Percentiles rank a stretch among this genome's conserved stretches.
Conservation (phyloP, 2,888 invertebrate genomes). For the Lasioglossum villosulum region DNA sequence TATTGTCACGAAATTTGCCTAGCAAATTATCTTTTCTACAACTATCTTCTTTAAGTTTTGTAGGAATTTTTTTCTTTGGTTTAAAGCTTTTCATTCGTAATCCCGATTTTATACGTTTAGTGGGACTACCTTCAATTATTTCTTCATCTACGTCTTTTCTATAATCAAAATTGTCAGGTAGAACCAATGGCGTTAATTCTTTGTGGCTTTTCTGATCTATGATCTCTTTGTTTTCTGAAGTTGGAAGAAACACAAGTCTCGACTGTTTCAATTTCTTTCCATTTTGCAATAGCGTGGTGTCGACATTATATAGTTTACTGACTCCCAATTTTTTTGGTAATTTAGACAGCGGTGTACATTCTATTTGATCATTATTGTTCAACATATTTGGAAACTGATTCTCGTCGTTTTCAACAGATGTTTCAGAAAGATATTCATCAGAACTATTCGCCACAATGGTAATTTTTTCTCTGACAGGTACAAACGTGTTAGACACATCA, state of each 20-base stretch:
- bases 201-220: not conserved
- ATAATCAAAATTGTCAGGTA: not conserved
- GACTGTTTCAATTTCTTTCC: slow-evolving; percentile 76
- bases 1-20: not conserved
- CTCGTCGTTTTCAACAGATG: not conserved
- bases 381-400: not conserved
- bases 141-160: slow-evolving; percentile 48
- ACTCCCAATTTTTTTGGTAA: slow-evolving; percentile 37
- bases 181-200: not conserved
- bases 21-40: not conserved
- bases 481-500: not conserved
- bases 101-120: slow-evolving; percentile 18
- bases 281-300: slow-evolving; percentile 59
- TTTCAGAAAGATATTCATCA: not conserved
- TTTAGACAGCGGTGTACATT: slow-evolving; percentile 32
- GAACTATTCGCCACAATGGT: not conserved
- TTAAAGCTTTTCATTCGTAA: slow-evolving; percentile 25
- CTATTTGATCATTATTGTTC: slow-evolving; percentile 30
- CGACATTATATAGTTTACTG: slow-evolving; percentile 57
- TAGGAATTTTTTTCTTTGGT: slow-evolving; percentile 28
- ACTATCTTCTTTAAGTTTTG: not conserved
- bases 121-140: slow-evolving; percentile 58
- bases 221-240: slow-evolving; percentile 59
- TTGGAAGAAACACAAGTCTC: slow-evolving; percentile 68
- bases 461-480: not conserved